phyloP scores from a whole-genome alignment of 2,888 invertebrate genomes.

The Actias luna region DNA sequence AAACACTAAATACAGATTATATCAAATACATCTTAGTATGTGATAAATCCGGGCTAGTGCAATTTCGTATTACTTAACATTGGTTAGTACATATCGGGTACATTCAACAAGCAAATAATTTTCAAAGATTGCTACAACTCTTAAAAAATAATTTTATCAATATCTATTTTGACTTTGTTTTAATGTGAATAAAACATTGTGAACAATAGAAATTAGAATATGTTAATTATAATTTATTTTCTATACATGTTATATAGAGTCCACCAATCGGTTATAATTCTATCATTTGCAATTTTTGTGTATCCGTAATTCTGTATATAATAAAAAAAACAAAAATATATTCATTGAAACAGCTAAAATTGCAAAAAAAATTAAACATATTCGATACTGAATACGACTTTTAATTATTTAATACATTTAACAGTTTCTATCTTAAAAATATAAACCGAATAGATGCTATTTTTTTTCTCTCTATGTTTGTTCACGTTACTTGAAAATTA shows the following conservation, averaged over 20 bases:
- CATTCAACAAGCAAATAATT: too few species aligned
- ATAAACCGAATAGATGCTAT: not conserved
- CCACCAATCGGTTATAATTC: too few species aligned
- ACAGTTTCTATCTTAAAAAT: not conserved
- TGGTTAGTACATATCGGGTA: too few species aligned
- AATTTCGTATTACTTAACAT: not conserved
- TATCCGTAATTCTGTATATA: too few species aligned
- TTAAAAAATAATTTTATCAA: too few species aligned
- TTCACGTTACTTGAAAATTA: not conserved
- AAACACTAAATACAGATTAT: conserved; percentile 25
- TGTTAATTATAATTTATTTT: not conserved
- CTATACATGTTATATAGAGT: not conserved
- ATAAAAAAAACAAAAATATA: not conserved
- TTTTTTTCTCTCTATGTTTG: not conserved
- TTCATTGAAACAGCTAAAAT: not conserved
- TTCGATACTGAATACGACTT: too few species aligned
- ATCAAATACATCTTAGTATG: not conserved
- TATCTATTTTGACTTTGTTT: not conserved
- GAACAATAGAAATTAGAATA: not conserved
- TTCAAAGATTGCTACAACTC: too few species aligned
- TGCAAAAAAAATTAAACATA: too few species aligned
- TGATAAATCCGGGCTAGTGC: not conserved
- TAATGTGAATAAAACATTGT: not conserved
- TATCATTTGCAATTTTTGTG: too few species aligned
- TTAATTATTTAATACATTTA: not conserved